phyloP scores from a whole-genome alignment of 1,140 invertebrate genomes.

The Aradophagus sp. region DNA sequence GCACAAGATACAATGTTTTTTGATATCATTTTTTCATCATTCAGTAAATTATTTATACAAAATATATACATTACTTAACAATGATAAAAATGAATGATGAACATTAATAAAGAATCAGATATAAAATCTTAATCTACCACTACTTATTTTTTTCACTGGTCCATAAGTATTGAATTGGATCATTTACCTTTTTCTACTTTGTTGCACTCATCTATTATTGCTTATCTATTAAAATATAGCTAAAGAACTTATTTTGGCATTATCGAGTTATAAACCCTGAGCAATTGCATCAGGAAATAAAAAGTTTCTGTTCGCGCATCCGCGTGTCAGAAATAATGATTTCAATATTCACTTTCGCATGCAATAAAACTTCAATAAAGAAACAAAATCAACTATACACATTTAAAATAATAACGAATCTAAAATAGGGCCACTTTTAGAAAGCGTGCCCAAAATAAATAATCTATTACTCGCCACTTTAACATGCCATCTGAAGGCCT shows the following conservation, averaged over 20 bases:
- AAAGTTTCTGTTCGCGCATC: constrained; percentile 13
- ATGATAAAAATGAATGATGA: constrained; percentile 15
- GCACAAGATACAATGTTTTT: too few relatives aligned
- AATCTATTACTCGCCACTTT: constrained; percentile 41
- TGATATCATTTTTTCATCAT: too few relatives aligned
- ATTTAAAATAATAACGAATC: constrained; percentile 22
- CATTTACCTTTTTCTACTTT: too few relatives aligned
- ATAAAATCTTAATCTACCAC: too few relatives aligned
- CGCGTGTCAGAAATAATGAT: constrained; percentile 27
- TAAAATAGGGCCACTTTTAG: constrained; percentile 18
- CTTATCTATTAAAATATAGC: constrained; percentile 69
- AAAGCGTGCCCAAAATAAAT: constrained; percentile 34
- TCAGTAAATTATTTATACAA: too few relatives aligned
- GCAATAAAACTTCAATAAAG: constrained; percentile 19
- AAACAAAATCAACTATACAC: constrained; percentile 11
- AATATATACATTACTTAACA: neutral
- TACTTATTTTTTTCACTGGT: too few relatives aligned
- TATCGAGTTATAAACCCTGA: constrained; percentile 69
- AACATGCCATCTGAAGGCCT: constrained; percentile 13
- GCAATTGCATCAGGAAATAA: constrained; percentile 57
- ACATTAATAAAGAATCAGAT: neutral
- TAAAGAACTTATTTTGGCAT: constrained; percentile 69
- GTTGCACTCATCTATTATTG: constrained; percentile 68
- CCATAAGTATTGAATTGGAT: too few relatives aligned
- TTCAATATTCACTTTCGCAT: constrained; percentile 15